Conservation (phyloP, 2,797 vertebrate species). For the Cephalopachus bancanus region DNA sequence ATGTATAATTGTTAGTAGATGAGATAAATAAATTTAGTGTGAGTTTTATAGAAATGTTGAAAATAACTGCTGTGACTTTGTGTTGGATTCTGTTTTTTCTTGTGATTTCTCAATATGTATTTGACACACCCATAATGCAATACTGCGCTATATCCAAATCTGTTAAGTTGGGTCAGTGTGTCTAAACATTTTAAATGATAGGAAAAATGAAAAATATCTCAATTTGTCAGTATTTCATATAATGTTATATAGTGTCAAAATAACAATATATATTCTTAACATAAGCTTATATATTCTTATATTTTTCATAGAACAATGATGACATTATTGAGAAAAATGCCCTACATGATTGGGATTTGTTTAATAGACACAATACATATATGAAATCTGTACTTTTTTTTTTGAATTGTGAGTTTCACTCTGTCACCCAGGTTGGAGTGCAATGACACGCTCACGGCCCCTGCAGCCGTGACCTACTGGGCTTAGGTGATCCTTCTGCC, state of each 20-base stretch:
- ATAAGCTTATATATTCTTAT: no score
- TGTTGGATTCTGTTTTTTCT: background rate
- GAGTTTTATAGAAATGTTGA: background rate
- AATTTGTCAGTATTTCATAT: background rate
- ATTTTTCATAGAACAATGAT: background rate
- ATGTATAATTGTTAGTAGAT: background rate
- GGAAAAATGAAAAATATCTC: background rate
- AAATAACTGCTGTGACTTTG: background rate
- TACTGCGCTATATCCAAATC: background rate
- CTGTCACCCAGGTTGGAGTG: no score
- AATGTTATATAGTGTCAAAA: no score
- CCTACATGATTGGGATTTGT: background rate
- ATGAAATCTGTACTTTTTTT: background rate
- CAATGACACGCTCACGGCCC: no score
- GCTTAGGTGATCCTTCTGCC: no score
- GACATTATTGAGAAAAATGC: background rate
- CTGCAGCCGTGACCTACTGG: no score
- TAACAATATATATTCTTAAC: no score
- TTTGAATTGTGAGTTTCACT: no score
- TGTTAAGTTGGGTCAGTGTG: background rate
- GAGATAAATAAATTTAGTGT: background rate
- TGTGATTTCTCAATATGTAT: background rate
- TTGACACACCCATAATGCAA: background rate
- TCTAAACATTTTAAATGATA: background rate
- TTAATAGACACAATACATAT: background rate